phyloP scores from a whole-genome alignment of 92 coral and sea anemone genomes.

The Phenganax marumi region DNA sequence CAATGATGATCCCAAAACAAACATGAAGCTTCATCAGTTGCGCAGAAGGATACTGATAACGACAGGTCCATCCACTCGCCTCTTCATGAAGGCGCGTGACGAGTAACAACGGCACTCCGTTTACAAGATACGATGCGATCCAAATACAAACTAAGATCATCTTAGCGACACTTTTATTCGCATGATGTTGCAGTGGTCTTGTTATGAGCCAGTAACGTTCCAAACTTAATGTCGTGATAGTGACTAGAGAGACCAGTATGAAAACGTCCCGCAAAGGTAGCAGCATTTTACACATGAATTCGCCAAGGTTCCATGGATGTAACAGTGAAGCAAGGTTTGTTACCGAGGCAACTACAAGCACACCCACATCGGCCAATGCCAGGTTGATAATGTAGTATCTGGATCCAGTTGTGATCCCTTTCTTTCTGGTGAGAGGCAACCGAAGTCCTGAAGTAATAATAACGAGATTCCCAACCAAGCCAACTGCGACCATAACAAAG shows the following conservation, averaged over 20 bases:
- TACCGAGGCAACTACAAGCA: conserved; percentile 20
- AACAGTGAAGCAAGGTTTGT: conserved; percentile 26
- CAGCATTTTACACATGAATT: conserved; percentile 38
- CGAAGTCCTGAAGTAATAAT: conserved; percentile 27
- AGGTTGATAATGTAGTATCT: conserved; percentile 38
- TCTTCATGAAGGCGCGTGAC: conserved; percentile 5
- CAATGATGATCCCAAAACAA: conserved; percentile 25
- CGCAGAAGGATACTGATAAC: conserved; percentile 1
- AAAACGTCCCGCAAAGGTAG: conserved; percentile 38
- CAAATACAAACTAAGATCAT: conserved; percentile 15
- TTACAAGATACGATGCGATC: conserved; percentile 34
- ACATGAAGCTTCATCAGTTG: conserved; percentile 20
- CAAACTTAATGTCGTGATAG: conserved; percentile 26
- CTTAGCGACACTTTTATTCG: conserved; percentile 28
- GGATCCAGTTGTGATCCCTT: conserved; percentile 38
- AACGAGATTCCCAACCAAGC: conserved; percentile 31
- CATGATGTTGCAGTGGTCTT: conserved; percentile 22
- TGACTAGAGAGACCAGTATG: conserved; percentile 34
- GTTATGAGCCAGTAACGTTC: conserved; percentile 43
- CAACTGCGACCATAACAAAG: conserved; percentile 37
- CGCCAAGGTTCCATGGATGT: conserved; percentile 33
- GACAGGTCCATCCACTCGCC: neutral
- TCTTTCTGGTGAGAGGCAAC: conserved; percentile 39
- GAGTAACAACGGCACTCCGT: conserved; percentile 42
- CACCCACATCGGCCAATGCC: conserved; percentile 33